phyloP scores from a whole-genome alignment of 2,888 invertebrate genomes.

The Aporophyla lueneburgensis region DNA sequence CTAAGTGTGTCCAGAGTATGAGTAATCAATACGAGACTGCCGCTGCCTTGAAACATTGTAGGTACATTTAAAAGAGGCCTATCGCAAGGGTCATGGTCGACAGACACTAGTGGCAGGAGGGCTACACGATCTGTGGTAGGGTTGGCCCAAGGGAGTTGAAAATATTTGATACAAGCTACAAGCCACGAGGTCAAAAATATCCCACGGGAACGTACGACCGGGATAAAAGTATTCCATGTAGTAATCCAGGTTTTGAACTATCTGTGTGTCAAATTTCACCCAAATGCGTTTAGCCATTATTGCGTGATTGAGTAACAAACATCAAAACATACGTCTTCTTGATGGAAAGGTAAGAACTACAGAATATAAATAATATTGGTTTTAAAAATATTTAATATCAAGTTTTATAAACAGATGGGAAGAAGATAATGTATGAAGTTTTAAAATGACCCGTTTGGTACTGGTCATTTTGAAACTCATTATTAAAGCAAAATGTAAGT shows the following conservation, averaged over 20 bases:
- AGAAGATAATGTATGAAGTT: background rate
- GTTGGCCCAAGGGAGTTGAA: constrained; percentile 44
- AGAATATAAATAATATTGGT: background rate
- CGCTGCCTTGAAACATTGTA: constrained; percentile 57
- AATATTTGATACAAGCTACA: too few species aligned
- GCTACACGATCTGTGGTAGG: constrained; percentile 48
- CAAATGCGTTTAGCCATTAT: too few species aligned
- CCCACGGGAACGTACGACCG: too few species aligned
- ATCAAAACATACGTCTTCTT: too few species aligned
- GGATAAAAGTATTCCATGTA: too few species aligned
- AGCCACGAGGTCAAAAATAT: too few species aligned
- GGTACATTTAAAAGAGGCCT: constrained; percentile 45
- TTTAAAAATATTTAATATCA: background rate
- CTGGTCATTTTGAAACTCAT: too few species aligned
- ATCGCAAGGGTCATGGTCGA: constrained; percentile 63
- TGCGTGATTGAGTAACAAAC: too few species aligned
- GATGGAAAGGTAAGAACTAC: background rate
- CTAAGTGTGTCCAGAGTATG: constrained; percentile 16
- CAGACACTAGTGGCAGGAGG: constrained; percentile 48
- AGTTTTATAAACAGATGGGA: background rate
- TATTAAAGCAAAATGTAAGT: background rate
- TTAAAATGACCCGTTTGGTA: too few species aligned
- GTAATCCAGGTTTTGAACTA: too few species aligned
- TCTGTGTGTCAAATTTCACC: too few species aligned
- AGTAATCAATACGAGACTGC: constrained; percentile 60